Evolutionary conservation across 2,113 vertebrate species (phyloP), one percentile per base, ranked within the genome.

Genomic region (crab-eating macaque (Macaca fascicularis)): DNA sequence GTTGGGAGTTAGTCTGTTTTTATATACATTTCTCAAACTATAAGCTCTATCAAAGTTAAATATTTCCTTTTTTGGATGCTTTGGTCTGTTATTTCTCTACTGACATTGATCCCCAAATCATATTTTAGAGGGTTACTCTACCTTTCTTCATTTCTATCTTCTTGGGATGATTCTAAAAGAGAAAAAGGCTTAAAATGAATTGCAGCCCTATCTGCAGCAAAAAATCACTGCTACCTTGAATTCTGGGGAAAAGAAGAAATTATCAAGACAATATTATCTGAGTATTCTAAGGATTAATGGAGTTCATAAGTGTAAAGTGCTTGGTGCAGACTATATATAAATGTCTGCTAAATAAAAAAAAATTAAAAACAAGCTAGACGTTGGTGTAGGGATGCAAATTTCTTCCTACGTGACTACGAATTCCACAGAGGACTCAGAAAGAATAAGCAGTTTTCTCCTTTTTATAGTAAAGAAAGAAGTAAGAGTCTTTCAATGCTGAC

Each of bases 111-210:
- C 81, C 55, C 48, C 25, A 97, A 95, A 40, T 93, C 12, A 59
- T 89, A 94, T 87, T 89, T 95, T 94, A 89, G 88, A 97, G 40
- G 48, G 40, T 82, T 72, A 23, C 30, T 92, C 23, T 55, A 27
- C 52, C 97, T 97, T 85, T 87, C 93, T 96, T 95, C 43, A 85
- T 94, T 97, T 95, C 57, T 88, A 38, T 76, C 59, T 91, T 23
- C 57, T 89, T 96, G 67, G 35, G 61, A 64, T 91, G 57, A 95
- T 86, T 23, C 20, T 93, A 69, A 90, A 97, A 55, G 85, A 52
- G 72, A 95, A 69, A 84, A 89, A 89, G 52, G 67, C 40, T 91
- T 82, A 93, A 40, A 70, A 9, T 59, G 48, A 97, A 93, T 90
- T 32, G 23, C 80, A 83, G n/a, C 79, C 35, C 30, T 96, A 48